Evolutionary conservation across 2,888 invertebrate genomes (phyloP).

Genomic region (Meiosimyza platycephala): DNA sequence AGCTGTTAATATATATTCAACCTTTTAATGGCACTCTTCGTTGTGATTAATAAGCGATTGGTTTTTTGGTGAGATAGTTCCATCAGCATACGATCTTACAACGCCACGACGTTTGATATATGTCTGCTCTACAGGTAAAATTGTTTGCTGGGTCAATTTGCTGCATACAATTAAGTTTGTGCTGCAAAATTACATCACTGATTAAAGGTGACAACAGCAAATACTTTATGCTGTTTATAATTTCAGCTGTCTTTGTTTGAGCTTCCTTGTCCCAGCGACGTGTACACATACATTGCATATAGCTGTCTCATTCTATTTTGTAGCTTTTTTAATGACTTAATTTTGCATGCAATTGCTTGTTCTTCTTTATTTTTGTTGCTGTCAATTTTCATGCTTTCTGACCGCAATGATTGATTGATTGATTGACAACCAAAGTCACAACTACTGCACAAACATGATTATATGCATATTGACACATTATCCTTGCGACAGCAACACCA

Average conservation of each 20-base stretch:
- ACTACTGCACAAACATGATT: not conserved
- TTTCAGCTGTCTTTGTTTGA: constrained; percentile 27
- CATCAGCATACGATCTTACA: too few species aligned
- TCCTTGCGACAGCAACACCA: not conserved
- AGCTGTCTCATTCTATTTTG: not conserved
- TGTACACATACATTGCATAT: not conserved
- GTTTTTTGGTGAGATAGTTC: too few species aligned
- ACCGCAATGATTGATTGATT: constrained; percentile 48
- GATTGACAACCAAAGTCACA: constrained; percentile 46
- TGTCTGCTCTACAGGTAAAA: too few species aligned
- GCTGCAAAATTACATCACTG: constrained; percentile 18
- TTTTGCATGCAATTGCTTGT: constrained; percentile 12
- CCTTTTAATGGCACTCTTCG: too few species aligned
- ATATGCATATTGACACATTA: not conserved
- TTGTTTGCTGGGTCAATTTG: not conserved
- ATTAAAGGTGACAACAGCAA: constrained; percentile 36
- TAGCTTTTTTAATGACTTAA: not conserved
- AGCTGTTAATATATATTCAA: too few species aligned
- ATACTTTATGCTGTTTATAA: constrained; percentile 46
- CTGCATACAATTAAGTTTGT: constrained; percentile 32
- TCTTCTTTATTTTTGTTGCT: constrained; percentile 1
- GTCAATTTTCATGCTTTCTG: constrained; percentile 30
- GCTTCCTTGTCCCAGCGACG: constrained; percentile 7
- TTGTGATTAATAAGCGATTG: too few species aligned
- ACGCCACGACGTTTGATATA: too few species aligned